Conservation (phyloP, 2,797 vertebrate species). For the Vultur gryphus region DNA sequence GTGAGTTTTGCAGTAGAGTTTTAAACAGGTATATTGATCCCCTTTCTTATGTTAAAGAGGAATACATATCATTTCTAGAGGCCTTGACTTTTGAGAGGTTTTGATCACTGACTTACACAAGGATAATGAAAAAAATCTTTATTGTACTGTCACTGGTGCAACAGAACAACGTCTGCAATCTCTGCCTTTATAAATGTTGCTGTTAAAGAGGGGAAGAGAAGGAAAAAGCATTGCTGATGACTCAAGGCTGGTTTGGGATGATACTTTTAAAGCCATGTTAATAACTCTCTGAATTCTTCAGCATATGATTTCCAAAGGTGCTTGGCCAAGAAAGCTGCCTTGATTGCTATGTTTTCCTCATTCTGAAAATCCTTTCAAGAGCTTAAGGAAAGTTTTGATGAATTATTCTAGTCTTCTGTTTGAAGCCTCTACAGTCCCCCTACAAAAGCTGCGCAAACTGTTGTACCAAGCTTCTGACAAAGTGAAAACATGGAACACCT, state of each 20-base stretch:
- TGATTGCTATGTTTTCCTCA: not conserved
- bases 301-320: not conserved
- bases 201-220: not conserved
- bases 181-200: not conserved
- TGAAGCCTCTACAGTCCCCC: not conserved
- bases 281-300: not conserved
- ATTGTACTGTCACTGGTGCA: not conserved
- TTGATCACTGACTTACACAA: not conserved
- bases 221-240: not conserved
- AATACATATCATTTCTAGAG: not conserved
- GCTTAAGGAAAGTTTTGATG: not conserved
- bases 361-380: not conserved
- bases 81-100: not conserved
- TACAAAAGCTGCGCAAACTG: not conserved
- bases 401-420: not conserved
- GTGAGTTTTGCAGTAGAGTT: not conserved
- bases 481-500: not conserved
- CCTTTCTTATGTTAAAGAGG: not conserved
- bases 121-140: not conserved
- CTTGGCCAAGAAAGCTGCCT: not conserved
- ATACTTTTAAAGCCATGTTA: not conserved
- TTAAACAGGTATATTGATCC: not conserved
- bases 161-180: not conserved
- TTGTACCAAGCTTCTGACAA: not conserved
- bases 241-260: not conserved